Evolutionary conservation across 2,888 invertebrate genomes (phyloP), one percentile per base, ranked within the genome.

Genomic region (Ditylenchus weischeri): DNA sequence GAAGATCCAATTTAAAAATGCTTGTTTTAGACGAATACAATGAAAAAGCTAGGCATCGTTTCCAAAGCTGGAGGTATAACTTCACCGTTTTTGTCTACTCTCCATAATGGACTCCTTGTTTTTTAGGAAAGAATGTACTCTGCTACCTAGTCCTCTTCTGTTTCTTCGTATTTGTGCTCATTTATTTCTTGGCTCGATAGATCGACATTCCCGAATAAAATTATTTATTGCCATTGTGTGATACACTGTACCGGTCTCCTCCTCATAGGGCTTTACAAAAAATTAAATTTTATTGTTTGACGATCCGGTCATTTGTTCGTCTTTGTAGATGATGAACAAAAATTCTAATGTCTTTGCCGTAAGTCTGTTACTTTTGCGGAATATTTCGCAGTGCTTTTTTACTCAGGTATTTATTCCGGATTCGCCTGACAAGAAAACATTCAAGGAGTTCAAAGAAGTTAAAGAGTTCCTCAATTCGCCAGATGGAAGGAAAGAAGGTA

Each of bases 151-250:
- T 83, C 49, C 70, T 76, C 18, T 83, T 83, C 69, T 70, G 77
- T n/a, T 76, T 83, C 54, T 78, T 79, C 57, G 82, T 83, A 19
- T 83, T 83, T 63, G 73, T 83, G 66, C 71, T 80, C 47, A 76
- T 83, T 60, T 83, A 81, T 68, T 80, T 72, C 58, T 64, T 83
- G 62, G 73, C 75, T 49, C 72, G 78, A 43, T 77, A 66, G 47
- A 18, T 36, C 57, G 29, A 29, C 29, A 29, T 43, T 43, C 15
- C 43, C 15, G 43, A 43, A 43, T 43, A 43, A 43, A 43, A 15
- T 15, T 43, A 15, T 43, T 43, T 43, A 43, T 29, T 43, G 43
- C 8, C 43, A 13, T 15, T 43, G 3, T 15, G 43, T 43, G n/a
- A n/a, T 43, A 8, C 11, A 15, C 13, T 15, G 43, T 43, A 10